These are phyloP conservation scores for Nycticorax nycticorax DNA, from an alignment of 2,113 vertebrate species.

Conservation along the genomic window DNA sequence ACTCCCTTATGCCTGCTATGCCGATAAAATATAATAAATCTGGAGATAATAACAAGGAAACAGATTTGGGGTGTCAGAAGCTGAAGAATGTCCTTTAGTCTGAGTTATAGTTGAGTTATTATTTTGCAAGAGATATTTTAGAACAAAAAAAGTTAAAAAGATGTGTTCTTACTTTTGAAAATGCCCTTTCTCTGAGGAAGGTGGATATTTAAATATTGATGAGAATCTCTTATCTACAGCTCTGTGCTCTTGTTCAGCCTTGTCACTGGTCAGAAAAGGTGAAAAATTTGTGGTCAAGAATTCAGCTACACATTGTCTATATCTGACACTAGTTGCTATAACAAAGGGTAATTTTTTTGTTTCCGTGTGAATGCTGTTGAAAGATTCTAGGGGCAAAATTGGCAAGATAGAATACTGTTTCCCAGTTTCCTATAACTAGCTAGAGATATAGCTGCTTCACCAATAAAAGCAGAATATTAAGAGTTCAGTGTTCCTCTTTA, in stretches of 20 bases:
- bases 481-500: neutral
- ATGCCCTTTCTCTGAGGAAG: neutral
- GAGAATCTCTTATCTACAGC: neutral
- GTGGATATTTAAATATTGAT: slow-evolving; percentile 32
- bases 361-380: neutral
- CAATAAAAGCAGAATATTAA: neutral
- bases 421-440: neutral
- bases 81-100: neutral
- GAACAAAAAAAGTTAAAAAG: neutral
- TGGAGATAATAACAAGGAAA: neutral
- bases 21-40: neutral
- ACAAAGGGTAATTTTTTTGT: neutral
- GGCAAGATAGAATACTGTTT: slow-evolving; percentile 15
- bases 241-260: slow-evolving; percentile 16
- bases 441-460: neutral
- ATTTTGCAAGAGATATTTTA: neutral
- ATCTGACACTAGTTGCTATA: neutral
- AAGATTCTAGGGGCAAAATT: slow-evolving; percentile 13
- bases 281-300: slow-evolving; percentile 18
- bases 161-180: neutral
- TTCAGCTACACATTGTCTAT: neutral
- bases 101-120: neutral
- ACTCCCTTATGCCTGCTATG: neutral
- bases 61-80: neutral
- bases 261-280: slow-evolving; percentile 26